These are phyloP conservation scores for Caiman crocodilus DNA, from an alignment of 2,797 vertebrate species.

Conservation along the genomic window DNA sequence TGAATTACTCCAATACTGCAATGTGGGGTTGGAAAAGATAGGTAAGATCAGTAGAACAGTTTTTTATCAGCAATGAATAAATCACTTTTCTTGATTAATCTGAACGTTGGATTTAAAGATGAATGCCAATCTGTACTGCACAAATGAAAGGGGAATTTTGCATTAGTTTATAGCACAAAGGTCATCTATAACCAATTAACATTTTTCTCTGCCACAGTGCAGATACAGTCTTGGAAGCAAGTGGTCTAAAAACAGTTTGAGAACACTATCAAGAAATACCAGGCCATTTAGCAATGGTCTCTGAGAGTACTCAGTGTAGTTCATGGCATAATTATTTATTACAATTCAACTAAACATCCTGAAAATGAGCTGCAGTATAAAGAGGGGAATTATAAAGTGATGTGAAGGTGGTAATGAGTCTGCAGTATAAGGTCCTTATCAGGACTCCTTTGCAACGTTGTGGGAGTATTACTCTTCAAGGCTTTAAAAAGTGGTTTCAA, in stretches of 20 bases:
- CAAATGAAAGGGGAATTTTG: not conserved
- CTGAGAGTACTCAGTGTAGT: not conserved
- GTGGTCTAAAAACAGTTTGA: not conserved
- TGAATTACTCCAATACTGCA: conserved; percentile 3
- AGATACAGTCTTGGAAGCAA: conserved; percentile 8
- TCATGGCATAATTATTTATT: not conserved
- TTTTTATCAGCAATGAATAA: not conserved
- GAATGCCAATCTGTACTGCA: not conserved
- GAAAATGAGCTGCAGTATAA: not conserved
- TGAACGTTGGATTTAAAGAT: not conserved
- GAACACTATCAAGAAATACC: not conserved
- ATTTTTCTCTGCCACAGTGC: not conserved
- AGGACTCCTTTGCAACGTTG: conserved; percentile 12
- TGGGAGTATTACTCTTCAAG: not conserved
- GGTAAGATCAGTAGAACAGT: conserved; percentile 17
- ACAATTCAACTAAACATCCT: not conserved
- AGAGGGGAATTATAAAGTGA: conserved; percentile 14
- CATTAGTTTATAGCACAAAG: not conserved
- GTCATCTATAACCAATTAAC: accelerated
- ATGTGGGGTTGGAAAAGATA: not conserved
- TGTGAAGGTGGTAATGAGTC: conserved; percentile 34
- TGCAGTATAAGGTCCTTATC: not conserved
- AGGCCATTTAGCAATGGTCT: not conserved
- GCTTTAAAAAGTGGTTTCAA: not conserved
- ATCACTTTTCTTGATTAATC: not conserved